Evolutionary conservation across 2,113 vertebrate species (phyloP), one percentile per base, ranked within the genome.

Genomic region (Haplotaxodon microlepis): DNA sequence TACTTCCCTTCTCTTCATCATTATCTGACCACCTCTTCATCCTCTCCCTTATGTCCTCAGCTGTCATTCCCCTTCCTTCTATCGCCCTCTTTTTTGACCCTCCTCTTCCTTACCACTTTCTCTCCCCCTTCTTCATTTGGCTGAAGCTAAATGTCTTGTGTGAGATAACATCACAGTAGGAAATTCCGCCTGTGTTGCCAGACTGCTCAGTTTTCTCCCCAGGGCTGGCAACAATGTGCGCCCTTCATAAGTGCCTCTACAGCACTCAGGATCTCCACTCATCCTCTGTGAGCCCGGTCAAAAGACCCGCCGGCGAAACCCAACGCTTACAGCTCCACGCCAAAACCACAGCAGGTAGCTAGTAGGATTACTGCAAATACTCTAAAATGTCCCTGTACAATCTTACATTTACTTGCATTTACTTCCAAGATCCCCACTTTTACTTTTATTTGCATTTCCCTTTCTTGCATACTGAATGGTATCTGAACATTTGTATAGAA

Each of bases 161-260:
- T 88, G 92, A 95, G 95, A 96, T 96, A 95, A 95, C 92, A 96
- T 95, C 95, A 56, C 94, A 88, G 93, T 93, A 94, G 94, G 95
- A 95, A 95, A 96, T 96, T 95, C 95, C 95, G 89, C 91, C 93
- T 91, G 92, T 88, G 92, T 94, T 95, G 94, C 95, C 95, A 95
- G 92, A 92, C 91, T 91, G 93, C 94, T 96, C 94, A 84, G 93
- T 95, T 95, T 96, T 94, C 94, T 94, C 92, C 90, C 91, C 86
- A 84, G 88, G 90, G 92, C 91, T 86, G 88, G 87, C 92, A 95
- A 96, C 95, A 96, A 96, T 94, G 95, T 93, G 86, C 69, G 89
- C 92, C 95, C 94, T 96, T 96, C 92, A 96, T 95, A 90, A 91
- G 89, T 91, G 90, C 53, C 90, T 89, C 50, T 42, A 86, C 90